phyloP scores from a whole-genome alignment of 2,113 vertebrate genomes.

The Triplophysa rosa region DNA sequence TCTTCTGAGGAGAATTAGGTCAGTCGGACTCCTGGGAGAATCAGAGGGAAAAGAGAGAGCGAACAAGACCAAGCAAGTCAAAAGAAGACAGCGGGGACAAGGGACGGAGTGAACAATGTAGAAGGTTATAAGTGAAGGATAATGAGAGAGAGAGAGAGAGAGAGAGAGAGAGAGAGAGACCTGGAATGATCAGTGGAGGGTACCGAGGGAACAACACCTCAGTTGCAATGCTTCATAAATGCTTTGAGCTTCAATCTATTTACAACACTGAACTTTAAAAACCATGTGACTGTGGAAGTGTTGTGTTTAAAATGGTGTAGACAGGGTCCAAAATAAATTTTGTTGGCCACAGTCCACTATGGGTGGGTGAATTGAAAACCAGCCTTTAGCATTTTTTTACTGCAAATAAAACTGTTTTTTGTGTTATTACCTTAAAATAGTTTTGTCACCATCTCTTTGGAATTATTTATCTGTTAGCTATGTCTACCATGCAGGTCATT shows the following conservation, averaged over 20 bases:
- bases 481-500: too few relatives aligned
- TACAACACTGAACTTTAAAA: not conserved
- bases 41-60: conserved; percentile 30
- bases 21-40: conserved; percentile 53
- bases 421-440: too few relatives aligned
- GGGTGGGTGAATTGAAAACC: too few relatives aligned
- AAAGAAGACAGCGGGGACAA: conserved; percentile 20
- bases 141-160: too few relatives aligned
- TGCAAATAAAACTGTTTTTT: too few relatives aligned
- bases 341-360: too few relatives aligned
- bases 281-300: not conserved
- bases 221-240: conserved; percentile 17
- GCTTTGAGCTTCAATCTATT: conserved; percentile 1
- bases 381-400: too few relatives aligned
- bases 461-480: too few relatives aligned
- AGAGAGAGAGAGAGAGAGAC: conserved; percentile 17
- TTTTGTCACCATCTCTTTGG: too few relatives aligned
- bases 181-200: not conserved
- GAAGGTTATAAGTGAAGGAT: conserved; percentile 44
- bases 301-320: too few relatives aligned
- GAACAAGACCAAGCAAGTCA: conserved; percentile 15
- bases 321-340: too few relatives aligned
- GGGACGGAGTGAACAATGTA: conserved; percentile 29
- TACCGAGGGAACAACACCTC: conserved; percentile 1
- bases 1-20: conserved; percentile 56